phyloP scores from a whole-genome alignment of 64 coral and sea anemone species.

The Pachyseris speciosa region DNA sequence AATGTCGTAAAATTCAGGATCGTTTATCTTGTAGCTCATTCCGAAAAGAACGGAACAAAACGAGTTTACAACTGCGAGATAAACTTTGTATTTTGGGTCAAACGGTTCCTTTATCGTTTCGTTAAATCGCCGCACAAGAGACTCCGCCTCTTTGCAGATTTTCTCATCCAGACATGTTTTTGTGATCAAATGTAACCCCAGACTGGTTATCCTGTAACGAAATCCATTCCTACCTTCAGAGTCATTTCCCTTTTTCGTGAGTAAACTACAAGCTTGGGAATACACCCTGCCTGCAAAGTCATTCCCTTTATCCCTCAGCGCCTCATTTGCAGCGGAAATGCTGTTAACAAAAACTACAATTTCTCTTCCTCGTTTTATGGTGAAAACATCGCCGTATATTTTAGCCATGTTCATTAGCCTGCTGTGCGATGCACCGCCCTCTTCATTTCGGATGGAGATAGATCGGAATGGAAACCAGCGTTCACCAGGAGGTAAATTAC shows the following conservation, averaged over 20 bases:
- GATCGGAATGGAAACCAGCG: neutral
- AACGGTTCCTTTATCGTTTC: neutral
- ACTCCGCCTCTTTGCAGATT: neutral
- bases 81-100: neutral
- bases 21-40: neutral
- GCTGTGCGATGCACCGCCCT: neutral
- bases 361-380: neutral
- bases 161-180: neutral
- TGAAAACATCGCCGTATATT: neutral
- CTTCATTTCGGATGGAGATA: neutral
- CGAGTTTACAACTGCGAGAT: neutral
- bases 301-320: neutral
- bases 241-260: neutral
- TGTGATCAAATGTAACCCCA: neutral
- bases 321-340: neutral
- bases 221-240: too few species aligned
- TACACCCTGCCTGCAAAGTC: neutral
- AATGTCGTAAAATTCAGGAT: conserved; percentile 7
- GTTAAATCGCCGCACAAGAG: neutral
- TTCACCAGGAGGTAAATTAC: neutral
- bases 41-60: neutral
- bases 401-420: neutral
- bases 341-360: neutral
- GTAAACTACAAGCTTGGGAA: neutral
- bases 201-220: neutral